These are phyloP conservation scores for Phymanthus crucifer DNA, from an alignment of 92 coral and sea anemone genomes.

Conservation along the genomic window DNA sequence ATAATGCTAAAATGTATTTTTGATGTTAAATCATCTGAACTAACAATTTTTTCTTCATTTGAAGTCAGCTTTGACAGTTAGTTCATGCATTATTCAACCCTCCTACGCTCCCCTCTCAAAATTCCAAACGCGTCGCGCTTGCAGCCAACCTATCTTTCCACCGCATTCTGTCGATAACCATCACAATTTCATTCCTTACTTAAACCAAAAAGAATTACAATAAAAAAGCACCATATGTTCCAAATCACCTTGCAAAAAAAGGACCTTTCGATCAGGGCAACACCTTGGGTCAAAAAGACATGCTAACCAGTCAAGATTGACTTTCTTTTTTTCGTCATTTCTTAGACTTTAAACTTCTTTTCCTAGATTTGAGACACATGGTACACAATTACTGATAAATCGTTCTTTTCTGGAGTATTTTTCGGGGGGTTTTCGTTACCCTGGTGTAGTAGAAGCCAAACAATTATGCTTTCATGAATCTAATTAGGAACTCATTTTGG, in stretches of 20 bases:
- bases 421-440: conserved; percentile 20
- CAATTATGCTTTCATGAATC: conserved; percentile 39
- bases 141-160: conserved; percentile 21
- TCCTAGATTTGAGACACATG: not conserved
- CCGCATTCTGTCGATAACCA: conserved; percentile 24
- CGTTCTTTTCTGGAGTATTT: conserved; percentile 14
- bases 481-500: conserved; percentile 28
- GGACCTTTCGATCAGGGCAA: not conserved
- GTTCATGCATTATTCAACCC: conserved; percentile 33
- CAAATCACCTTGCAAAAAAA: conserved; percentile 21
- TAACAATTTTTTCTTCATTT: conserved; percentile 10
- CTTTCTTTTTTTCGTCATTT: not conserved
- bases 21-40: conserved; percentile 41
- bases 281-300: conserved; percentile 1
- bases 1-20: conserved; percentile 9
- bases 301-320: not conserved
- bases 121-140: conserved; percentile 33
- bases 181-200: conserved; percentile 2
- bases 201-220: conserved; percentile 6
- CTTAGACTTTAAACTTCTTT: not conserved
- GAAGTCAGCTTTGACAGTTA: conserved; percentile 17
- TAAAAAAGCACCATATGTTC: conserved; percentile 43
- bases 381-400: not conserved
- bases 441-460: conserved; percentile 28
- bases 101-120: conserved; percentile 29